Conservation (phyloP, 2,797 vertebrate genomes). For the Sparidentex hasta region DNA sequence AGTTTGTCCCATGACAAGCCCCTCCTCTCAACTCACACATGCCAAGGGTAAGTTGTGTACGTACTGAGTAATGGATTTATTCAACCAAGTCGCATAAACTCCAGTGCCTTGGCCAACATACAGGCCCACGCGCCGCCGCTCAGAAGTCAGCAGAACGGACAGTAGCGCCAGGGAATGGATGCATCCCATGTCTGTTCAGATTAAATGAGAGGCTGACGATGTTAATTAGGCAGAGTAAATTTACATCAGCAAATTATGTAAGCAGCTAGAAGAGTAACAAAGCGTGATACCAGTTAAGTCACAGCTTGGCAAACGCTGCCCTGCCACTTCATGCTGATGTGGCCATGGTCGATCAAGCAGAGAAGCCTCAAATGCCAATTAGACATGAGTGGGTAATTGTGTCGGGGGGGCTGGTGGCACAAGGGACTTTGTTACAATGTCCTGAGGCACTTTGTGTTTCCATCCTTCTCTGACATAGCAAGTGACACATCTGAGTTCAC, state of each 20-base stretch:
- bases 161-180: conserved; percentile 74
- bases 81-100: conserved; percentile 59
- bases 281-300: conserved; percentile 89
- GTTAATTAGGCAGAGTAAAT: conserved; percentile 89
- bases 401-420: conserved; percentile 86
- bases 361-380: conserved; percentile 87
- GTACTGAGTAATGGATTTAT: conserved; percentile 61
- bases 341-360: conserved; percentile 87
- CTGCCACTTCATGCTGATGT: conserved; percentile 88
- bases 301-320: conserved; percentile 85
- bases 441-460: conserved; percentile 84
- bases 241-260: conserved; percentile 88
- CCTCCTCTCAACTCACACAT: conserved; percentile 28
- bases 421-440: conserved; percentile 84
- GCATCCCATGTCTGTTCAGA: conserved; percentile 83
- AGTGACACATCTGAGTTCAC: conserved; percentile 81
- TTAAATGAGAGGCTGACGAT: conserved; percentile 84
- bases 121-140: conserved; percentile 48
- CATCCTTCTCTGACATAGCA: conserved; percentile 79
- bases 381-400: conserved; percentile 89
- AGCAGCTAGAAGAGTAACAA: conserved; percentile 85
- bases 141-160: conserved; percentile 69
- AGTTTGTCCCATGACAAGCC: conserved; percentile 64
- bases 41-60: conserved; percentile 47
- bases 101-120: conserved; percentile 45